Base-by-base conservation (phyloP, 2,113 vertebrate species). In the Phyllopteryx taeniolatus region DNA sequence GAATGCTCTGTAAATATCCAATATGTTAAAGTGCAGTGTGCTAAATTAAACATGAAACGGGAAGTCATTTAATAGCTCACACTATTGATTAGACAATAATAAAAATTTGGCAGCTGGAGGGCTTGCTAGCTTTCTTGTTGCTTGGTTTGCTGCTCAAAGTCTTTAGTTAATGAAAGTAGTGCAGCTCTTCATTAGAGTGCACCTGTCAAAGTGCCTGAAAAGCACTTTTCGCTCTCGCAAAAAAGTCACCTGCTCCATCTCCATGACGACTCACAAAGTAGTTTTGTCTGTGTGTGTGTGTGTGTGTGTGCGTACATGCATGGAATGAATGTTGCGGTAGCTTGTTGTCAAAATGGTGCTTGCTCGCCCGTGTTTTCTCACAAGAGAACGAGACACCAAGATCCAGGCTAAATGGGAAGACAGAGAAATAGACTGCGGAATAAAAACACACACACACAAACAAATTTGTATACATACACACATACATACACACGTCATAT, bases 271-370 rank as follows among this genome's bases (percentile, higher is more conserved):
- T 64, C 62, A 43, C 39, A 43, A n/a, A 8, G 11, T 20, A n/a
- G 13, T 15, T 42, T 53, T 17, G 75, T 22, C 60, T 61, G 68
- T 31, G n/a, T 42, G 62, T 13, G 13, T 22, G 67, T 65, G 59
- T 71, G 57, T 53, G 46, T 56, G 9, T 63, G 56, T 31, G 20
- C 1, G 27, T 27, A 27, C 17, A 5, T 63, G 60, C 0, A 14
- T 72, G 64, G 20, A 39, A 43, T 54, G 22, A 51, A 4, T 62
- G 77, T 76, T 85, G 71, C 78, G 75, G 71, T 60, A 68, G 5
- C 65, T 77, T 79, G 69, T 87, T 87, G 73, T 69, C 69, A 61
- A 77, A 76, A 77, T 53, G 19, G 44, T 81, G 76, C 79, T 83
- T 82, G 22, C 43, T 63, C 42, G 43, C n/a, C 47, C 10, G 54